phyloP scores from a whole-genome alignment of 2,888 invertebrate genomes.

The Hyles lineata region DNA sequence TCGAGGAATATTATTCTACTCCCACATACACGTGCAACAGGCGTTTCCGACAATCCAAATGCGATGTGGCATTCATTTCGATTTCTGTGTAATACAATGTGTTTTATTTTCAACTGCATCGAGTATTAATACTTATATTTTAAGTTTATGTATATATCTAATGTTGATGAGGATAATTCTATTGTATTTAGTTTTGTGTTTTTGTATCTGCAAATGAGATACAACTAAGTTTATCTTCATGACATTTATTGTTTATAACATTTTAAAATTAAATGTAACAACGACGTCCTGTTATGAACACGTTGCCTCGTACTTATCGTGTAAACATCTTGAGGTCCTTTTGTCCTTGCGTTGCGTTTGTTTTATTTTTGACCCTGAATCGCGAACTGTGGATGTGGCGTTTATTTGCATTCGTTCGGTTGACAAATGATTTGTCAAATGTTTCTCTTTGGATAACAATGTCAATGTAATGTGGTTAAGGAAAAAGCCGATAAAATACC shows the following conservation, averaged over 20 bases:
- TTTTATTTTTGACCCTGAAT: conserved; percentile 63
- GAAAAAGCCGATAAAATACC: not conserved
- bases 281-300: conserved; percentile 2
- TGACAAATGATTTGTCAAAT: conserved; percentile 32
- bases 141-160: not conserved
- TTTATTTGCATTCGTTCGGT: conserved; percentile 75
- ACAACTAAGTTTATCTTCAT: not conserved
- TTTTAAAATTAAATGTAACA: conserved; percentile 1
- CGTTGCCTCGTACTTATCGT: conserved; percentile 11
- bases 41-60: conserved; percentile 12
- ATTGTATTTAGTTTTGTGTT: conserved; percentile 1
- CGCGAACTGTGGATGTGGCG: conserved; percentile 68
- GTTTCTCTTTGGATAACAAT: not conserved
- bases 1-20: conserved; percentile 17
- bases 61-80: conserved; percentile 10
- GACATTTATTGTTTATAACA: not conserved
- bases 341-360: conserved; percentile 41
- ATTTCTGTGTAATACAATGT: conserved; percentile 19
- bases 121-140: not conserved
- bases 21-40: conserved; percentile 24
- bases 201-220: not conserved
- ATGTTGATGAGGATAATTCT: not conserved
- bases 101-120: not conserved
- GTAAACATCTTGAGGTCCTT: conserved; percentile 23
- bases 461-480: not conserved